Conservation (phyloP, 1,140 invertebrate species). For the Drosophila orena region DNA sequence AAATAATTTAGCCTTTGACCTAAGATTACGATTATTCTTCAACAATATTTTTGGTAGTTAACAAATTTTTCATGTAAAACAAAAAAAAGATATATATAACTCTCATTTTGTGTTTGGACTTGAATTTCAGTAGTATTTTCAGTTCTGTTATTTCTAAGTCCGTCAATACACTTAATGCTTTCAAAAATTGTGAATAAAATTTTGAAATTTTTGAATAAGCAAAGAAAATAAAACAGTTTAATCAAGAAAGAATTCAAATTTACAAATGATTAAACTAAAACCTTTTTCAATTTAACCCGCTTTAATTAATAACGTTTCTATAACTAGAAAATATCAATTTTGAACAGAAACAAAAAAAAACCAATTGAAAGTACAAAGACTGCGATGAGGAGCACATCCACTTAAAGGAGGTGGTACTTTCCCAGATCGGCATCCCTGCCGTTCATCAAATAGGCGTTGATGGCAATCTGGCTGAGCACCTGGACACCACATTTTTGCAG, state of each 20-base stretch:
- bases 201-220: too few species aligned
- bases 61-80: too few species aligned
- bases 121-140: background rate
- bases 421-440: conserved; percentile 67
- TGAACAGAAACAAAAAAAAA: background rate
- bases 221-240: too few species aligned
- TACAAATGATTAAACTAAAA: too few species aligned
- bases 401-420: conserved; percentile 42
- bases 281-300: background rate
- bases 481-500: conserved; percentile 48
- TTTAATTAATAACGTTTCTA: background rate
- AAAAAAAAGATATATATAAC: background rate
- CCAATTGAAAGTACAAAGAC: background rate
- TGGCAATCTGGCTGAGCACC: conserved; percentile 75
- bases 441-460: conserved; percentile 75
- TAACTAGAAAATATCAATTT: conserved; percentile 2
- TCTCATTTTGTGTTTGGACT: too few species aligned
- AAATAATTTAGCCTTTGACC: background rate
- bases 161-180: too few species aligned
- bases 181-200: too few species aligned
- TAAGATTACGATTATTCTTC: background rate
- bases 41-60: background rate
- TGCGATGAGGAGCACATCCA: background rate
- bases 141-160: background rate
- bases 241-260: background rate